Evolutionary conservation across 2,888 invertebrate genomes (phyloP).

Genomic region (Amphipyra berbera): DNA sequence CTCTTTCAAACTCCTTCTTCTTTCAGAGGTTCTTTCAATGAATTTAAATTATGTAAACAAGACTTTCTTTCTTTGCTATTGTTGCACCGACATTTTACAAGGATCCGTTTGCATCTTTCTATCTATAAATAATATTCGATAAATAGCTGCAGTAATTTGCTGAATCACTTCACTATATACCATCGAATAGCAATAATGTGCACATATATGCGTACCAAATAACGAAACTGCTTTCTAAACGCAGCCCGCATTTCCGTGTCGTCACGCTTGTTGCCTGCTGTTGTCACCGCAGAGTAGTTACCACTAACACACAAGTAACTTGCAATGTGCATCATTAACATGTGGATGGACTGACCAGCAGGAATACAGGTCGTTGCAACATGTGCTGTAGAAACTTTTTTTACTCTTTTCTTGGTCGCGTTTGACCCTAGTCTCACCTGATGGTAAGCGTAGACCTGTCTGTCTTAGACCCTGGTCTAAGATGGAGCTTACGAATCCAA

Average conservation of each 20-base stretch:
- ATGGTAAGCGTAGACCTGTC: too few relatives aligned
- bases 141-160: not conserved
- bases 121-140: not conserved
- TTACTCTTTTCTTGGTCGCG: too few relatives aligned
- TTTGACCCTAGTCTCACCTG: too few relatives aligned
- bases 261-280: constrained; percentile 66
- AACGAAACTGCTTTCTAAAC: constrained; percentile 72
- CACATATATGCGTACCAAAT: constrained; percentile 52
- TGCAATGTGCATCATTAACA: constrained; percentile 33
- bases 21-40: too few relatives aligned
- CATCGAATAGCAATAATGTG: constrained; percentile 40
- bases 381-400: constrained; percentile 9
- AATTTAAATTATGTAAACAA: too few relatives aligned
- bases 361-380: constrained; percentile 9
- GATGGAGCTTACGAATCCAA: too few relatives aligned
- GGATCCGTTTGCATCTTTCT: not conserved
- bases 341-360: constrained; percentile 10
- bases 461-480: too few relatives aligned
- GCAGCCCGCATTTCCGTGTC: constrained; percentile 72
- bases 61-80: too few relatives aligned
- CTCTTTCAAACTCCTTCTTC: too few relatives aligned
- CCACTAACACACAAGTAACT: constrained; percentile 25
- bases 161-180: constrained; percentile 17
- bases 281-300: constrained; percentile 55
- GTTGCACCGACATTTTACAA: not conserved